Percentiles rank a stretch among this genome's conserved stretches.
Conservation (phyloP, 1,140 invertebrate species). For the Platyura marginata region DNA sequence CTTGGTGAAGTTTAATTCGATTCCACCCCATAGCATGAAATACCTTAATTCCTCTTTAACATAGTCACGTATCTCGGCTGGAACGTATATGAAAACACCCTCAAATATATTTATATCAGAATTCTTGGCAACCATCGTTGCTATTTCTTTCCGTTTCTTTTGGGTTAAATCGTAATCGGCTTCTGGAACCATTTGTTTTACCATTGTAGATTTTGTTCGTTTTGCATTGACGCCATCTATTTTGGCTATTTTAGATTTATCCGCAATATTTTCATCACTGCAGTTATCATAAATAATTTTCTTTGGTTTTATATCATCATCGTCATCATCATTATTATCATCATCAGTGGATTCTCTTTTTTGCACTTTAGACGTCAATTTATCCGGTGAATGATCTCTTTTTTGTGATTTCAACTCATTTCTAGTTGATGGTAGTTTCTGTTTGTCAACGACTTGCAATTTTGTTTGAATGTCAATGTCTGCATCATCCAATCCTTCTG, state of each 20-base stretch:
- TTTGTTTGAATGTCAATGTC: conserved; percentile 2
- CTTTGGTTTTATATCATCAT: neutral
- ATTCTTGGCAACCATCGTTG: neutral
- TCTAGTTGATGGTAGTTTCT: no score
- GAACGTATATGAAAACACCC: neutral
- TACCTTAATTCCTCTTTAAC: neutral
- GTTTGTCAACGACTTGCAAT: neutral
- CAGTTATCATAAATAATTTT: neutral
- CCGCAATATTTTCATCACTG: neutral
- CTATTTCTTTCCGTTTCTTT: neutral
- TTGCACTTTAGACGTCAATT: no score
- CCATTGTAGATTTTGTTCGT: neutral
- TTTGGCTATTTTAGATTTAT: neutral
- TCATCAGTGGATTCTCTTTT: neutral
- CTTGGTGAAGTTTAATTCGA: neutral
- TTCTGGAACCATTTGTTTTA: no score
- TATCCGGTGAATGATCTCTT: no score
- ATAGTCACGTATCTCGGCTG: neutral
- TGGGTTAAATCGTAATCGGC: neutral
- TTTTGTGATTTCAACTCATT: neutral
- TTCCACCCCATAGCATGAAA: neutral
- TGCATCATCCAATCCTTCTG: conserved; percentile 9
- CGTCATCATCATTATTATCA: neutral
- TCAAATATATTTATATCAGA: neutral
- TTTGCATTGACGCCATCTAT: neutral